A percentile compares a stretch with the other conserved stretches of the same genome.
Evolutionary conservation across 1,140 invertebrate species (phyloP).

Genomic region (Scaptomyza hsui): DNA sequence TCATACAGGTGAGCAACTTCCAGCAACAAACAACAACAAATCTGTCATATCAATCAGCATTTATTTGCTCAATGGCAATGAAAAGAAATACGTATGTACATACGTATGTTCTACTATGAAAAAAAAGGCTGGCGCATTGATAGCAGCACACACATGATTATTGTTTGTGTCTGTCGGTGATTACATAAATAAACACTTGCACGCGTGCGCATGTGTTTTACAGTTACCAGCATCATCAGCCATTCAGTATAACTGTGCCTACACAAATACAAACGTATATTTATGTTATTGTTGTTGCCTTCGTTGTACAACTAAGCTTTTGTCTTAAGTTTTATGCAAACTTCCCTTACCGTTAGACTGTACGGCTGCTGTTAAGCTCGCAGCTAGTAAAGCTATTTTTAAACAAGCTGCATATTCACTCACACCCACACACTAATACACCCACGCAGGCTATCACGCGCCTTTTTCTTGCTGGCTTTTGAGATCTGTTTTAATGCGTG

Average conservation of each 20-base stretch:
- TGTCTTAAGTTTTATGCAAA: constrained; percentile 8
- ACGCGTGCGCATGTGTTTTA: constrained; percentile 17
- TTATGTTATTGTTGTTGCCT: constrained; percentile 14
- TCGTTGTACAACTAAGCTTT: constrained; percentile 14
- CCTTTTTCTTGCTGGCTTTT: constrained; percentile 17
- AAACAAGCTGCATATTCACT: constrained; percentile 14
- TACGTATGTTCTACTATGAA: not conserved
- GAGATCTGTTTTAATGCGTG: constrained; percentile 14
- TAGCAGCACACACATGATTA: constrained; percentile 31
- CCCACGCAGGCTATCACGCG: not conserved
- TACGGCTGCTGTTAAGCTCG: constrained; percentile 9
- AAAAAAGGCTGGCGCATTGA: constrained; percentile 41
- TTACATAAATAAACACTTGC: constrained; percentile 36
- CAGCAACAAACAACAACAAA: constrained; percentile 18
- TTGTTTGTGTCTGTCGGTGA: constrained; percentile 23
- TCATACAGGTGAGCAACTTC: constrained; percentile 36
- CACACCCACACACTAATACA: constrained; percentile 9
- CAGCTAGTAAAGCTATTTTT: constrained; percentile 36
- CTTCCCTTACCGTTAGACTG: constrained; percentile 24
- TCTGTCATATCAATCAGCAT: constrained; percentile 63
- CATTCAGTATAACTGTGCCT: constrained; percentile 12
- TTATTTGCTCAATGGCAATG: constrained; percentile 55
- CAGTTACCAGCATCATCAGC: constrained; percentile 9
- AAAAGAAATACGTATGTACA: constrained; percentile 13
- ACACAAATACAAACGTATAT: not conserved